Conservation (phyloP, 2,113 vertebrate species). For the Ceyx margarethae region DNA sequence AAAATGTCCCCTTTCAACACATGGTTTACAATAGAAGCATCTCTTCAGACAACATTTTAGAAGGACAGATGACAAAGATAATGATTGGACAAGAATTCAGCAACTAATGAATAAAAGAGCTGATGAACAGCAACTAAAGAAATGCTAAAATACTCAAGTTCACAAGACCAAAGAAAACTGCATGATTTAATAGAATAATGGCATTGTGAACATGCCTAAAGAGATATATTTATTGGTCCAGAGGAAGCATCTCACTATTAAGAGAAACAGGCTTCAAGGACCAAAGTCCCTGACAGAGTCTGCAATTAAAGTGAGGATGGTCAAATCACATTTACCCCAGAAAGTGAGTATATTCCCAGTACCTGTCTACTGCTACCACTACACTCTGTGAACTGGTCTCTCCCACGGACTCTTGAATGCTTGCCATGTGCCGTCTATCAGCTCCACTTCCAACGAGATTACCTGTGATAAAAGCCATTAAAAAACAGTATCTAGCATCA, state of each 20-base stretch:
- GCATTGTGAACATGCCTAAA: background rate
- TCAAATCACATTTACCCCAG: background rate
- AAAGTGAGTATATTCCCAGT: background rate
- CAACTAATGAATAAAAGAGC: background rate
- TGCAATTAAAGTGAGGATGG: background rate
- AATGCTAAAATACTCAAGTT: background rate
- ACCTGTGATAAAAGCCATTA: background rate
- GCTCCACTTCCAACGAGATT: slow-evolving; percentile 87
- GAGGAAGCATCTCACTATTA: background rate
- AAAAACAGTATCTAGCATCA: background rate
- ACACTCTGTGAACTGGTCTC: slow-evolving; percentile 98
- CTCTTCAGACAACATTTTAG: background rate
- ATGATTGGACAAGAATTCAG: fast-evolving
- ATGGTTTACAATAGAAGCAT: background rate
- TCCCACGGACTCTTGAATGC: slow-evolving; percentile 95
- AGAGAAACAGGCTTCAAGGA: background rate
- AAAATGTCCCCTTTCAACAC: background rate
- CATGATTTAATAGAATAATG: background rate
- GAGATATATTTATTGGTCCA: background rate
- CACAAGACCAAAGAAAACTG: background rate
- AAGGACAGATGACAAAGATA: background rate
- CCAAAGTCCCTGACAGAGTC: background rate
- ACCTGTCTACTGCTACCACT: slow-evolving; percentile 97
- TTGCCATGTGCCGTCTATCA: slow-evolving; percentile 92
- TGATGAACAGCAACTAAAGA: background rate